A percentile compares a stretch with the other conserved stretches of the same genome.
Evolutionary conservation across 1,140 invertebrate genomes (phyloP).

Genomic region (Drosophila punjabiensis): DNA sequence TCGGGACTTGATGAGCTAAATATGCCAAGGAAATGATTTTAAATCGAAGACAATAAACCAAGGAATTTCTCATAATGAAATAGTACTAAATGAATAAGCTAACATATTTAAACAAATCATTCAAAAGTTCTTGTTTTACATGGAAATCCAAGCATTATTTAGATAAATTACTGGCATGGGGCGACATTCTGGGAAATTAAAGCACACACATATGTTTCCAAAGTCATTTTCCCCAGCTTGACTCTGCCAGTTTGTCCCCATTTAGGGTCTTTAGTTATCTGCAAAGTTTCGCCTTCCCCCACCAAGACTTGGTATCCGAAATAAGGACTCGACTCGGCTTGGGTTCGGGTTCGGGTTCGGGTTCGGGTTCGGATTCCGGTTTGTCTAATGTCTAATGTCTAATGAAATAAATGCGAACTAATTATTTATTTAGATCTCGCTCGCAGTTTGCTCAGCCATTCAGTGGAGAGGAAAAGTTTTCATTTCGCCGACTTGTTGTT

Average conservation of each 20-base stretch:
- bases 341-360: not conserved
- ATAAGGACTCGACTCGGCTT: not conserved
- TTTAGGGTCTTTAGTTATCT: conserved; percentile 40
- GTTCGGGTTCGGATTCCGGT: conserved; percentile 16
- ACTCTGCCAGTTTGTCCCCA: conserved; percentile 12
- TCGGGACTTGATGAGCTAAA: conserved; percentile 8
- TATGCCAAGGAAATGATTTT: conserved; percentile 1
- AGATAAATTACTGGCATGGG: conserved; percentile 18
- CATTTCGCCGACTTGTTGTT: conserved; percentile 33
- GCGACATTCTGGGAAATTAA: not conserved
- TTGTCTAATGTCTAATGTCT: conserved; percentile 24
- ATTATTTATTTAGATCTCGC: conserved; percentile 55
- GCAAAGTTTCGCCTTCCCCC: conserved; percentile 15
- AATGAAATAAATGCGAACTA: conserved; percentile 55
- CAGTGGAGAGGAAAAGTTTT: conserved; percentile 53
- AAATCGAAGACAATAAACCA: not conserved
- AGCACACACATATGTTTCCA: conserved; percentile 39
- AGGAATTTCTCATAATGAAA: not conserved
- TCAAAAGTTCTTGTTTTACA: not conserved
- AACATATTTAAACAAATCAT: not conserved
- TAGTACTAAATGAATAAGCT: not conserved
- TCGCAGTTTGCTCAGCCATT: conserved; percentile 51
- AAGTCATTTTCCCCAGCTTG: conserved; percentile 18
- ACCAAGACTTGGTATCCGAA: not conserved
- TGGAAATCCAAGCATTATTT: not conserved